phyloP scores from a whole-genome alignment of 2,113 vertebrate genomes.

The Tichodroma muraria region DNA sequence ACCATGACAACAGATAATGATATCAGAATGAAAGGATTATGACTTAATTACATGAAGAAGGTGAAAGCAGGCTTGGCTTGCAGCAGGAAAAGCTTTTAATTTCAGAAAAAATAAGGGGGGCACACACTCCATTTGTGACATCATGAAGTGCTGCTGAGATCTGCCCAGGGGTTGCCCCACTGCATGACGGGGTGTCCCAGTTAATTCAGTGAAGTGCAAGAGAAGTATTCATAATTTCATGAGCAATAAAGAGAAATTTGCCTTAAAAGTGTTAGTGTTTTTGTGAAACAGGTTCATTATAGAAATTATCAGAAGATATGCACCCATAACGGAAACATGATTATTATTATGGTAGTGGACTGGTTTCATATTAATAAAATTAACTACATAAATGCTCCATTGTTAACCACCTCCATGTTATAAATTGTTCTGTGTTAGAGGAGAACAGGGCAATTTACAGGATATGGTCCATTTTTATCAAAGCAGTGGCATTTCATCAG shows the following conservation, averaged over 20 bases:
- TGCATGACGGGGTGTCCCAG: not conserved
- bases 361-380: not conserved
- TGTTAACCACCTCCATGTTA: not conserved
- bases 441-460: not conserved
- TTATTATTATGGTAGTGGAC: not conserved
- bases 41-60: conserved; percentile 18
- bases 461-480: not conserved
- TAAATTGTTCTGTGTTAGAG: not conserved
- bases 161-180: not conserved
- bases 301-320: not conserved
- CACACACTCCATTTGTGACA: not conserved
- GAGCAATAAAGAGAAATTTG: not conserved
- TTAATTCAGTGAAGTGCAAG: not conserved
- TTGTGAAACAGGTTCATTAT: not conserved
- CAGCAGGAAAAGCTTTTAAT: not conserved
- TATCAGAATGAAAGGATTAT: not conserved
- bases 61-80: not conserved
- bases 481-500: not conserved
- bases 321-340: not conserved
- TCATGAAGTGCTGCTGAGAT: not conserved
- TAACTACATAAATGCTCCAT: not conserved
- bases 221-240: not conserved
- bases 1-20: conserved; percentile 38
- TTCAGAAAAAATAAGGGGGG: not conserved
- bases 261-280: not conserved